Base-by-base conservation (phyloP, 2,888 invertebrate species). In the Leistus spinibarbis region DNA sequence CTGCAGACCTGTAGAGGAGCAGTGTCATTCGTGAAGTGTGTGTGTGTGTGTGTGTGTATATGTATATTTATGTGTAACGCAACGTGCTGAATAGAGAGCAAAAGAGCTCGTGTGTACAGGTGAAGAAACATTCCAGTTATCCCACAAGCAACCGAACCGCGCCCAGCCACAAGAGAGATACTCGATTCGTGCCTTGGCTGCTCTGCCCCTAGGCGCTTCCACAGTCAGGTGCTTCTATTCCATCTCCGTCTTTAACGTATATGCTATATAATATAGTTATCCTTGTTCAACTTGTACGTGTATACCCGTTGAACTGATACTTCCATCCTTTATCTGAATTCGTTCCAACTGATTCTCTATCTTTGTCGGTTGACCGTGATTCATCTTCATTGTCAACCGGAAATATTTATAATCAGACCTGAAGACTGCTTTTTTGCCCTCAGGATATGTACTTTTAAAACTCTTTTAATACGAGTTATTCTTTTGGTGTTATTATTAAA, bases 61-160 rank as follows among this genome's bases (percentile, higher is more conserved):
- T n/a, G n/a, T 24, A 24, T 7, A 24, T 24, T 24, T 24, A 40
- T 40, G 13, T 40, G 40, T 40, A 40, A 40, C 40, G 13, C 40
- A 40, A 4, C 3, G 40, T 40, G 40, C 40, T 7, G 40, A 40
- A 40, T 40, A 40, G 40, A 40, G 40, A 40, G 40, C 40, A n/a
- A n/a, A 40, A 24, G 7, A 24, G 24, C 3, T 3, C 24, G 3
- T 7, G 3, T 7, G 24, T 24, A 19, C 69, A 69, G 60, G 69
- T 69, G 69, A 69, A 69, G 27, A 69, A 69, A 69, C 20, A 69
- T 69, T 69, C 69, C 57, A 69, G 69, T 69, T 69, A 69, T 69
- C 69, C 69, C 69, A 69, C 69, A n/a, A 27, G 16, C 7, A 40
- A 60, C 40, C 69, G 57, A 40, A 60, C 40, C 69, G 57, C 69